Evolutionary conservation across 2,113 vertebrate genomes (phyloP), one percentile per base, ranked within the genome.

Genomic region (Tachysurus vachellii): DNA sequence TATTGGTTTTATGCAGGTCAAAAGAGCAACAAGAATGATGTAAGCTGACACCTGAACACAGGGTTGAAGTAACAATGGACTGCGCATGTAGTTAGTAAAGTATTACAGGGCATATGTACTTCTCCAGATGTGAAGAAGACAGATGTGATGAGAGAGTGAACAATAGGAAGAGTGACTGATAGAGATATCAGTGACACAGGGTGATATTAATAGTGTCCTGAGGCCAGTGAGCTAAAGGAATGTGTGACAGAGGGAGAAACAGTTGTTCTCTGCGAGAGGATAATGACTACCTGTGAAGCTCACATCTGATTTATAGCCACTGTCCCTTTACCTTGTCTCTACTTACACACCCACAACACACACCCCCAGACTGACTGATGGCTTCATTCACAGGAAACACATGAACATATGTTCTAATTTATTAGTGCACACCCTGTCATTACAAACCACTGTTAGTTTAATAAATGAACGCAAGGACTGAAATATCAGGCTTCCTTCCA

Each of bases 61-160:
- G 90, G 92, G 89, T 88, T 91, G 92, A 91, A 88, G 77, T 91
- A 92, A 94, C 91, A 94, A 90, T 91, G 93, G 88, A 89, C 85
- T 90, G 89, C 91, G 50, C 54, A 82, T 61, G 61, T 91, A 93
- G 87, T 82, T 91, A 89, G 4, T 50, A 82, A 89, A 92, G 90
- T 93, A 96, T 93, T 95, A 94, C 88, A 92, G 90, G 91, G 89
- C 90, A 92, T 62, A 93, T 94, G 91, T 93, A 92, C 89, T 92
- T 91, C 91, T 93, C 94, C 94, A 96, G 94, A 94, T 96, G 94
- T 95, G 94, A 93, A 91, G 89, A 54, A 91, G 91, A 94, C 92
- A 93, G 91, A 93, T 89, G 88, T 28, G 93, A 93, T 94, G 95
- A 92, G 88, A 91, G 90, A 90, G 85, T 92, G 91, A 88, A 19